Percentiles rank a stretch among this genome's conserved stretches.
Conservation (phyloP, 2,797 vertebrate genomes). For the Leucoraja ocellata region DNA sequence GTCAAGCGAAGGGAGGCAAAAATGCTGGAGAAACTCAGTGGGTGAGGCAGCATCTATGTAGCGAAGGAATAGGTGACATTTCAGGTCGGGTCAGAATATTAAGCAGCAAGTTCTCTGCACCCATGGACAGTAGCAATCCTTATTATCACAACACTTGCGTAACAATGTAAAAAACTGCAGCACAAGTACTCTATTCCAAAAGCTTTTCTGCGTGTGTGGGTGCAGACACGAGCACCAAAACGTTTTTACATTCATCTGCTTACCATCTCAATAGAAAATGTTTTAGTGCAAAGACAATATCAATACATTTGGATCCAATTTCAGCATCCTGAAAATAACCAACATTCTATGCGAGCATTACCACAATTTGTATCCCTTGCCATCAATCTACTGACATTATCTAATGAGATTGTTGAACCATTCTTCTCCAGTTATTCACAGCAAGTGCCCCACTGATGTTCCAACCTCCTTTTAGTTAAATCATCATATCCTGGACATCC, state of each 20-base stretch:
- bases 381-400: background rate
- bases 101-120: background rate
- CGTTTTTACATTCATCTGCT: background rate
- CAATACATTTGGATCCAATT: background rate
- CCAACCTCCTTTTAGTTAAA: background rate
- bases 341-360: background rate
- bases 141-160: background rate
- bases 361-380: background rate
- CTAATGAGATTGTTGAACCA: background rate
- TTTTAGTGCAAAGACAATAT: background rate
- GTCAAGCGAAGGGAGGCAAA: too few species aligned
- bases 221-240: background rate
- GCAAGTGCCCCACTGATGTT: background rate
- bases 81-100: background rate
- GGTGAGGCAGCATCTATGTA: too few species aligned
- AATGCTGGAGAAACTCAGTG: too few species aligned
- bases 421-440: background rate
- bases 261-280: background rate
- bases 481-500: background rate
- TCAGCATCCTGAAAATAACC: background rate
- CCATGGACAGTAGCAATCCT: background rate
- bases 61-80: too few species aligned
- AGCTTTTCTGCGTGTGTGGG: too few species aligned
- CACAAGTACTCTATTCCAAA: background rate
- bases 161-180: background rate